Percentiles rank a stretch among this genome's conserved stretches.
Evolutionary conservation across 2,797 vertebrate species (phyloP).

Genomic region (Brachyrhaphis roseni): DNA sequence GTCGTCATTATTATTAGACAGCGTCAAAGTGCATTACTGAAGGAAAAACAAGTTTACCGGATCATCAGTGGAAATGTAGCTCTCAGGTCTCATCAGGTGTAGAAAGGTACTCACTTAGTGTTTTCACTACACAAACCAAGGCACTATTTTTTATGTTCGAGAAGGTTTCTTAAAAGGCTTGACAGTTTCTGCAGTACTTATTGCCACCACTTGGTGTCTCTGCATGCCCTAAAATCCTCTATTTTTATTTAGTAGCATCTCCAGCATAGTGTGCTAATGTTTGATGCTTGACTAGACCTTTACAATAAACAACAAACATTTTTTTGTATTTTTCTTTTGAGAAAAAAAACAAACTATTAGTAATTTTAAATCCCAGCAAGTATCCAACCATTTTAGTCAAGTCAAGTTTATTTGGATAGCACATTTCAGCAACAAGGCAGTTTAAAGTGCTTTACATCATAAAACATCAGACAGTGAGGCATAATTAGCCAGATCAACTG

Average conservation of each 20-base stretch:
- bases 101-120: not conserved
- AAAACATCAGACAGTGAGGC: not conserved
- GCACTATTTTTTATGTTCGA: not conserved
- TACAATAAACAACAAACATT: not conserved
- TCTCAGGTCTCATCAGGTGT: not conserved
- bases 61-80: not conserved
- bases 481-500: not conserved
- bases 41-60: not conserved
- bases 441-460: no score
- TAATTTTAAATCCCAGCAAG: not conserved
- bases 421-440: no score
- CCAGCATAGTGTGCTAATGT: not conserved
- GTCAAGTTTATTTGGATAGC: no score
- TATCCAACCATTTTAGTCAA: not conserved
- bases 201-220: constrained; percentile 46
- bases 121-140: not conserved
- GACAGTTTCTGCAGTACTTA: constrained; percentile 9
- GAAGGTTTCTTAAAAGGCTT: not conserved
- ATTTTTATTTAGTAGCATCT: not conserved
- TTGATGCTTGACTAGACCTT: not conserved
- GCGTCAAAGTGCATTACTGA: not conserved
- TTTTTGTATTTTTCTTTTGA: not conserved
- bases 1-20: not conserved
- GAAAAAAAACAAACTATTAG: not conserved
- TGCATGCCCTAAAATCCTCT: not conserved